phyloP scores from a whole-genome alignment of 1,140 invertebrate genomes.

The Drosophila jambulina region DNA sequence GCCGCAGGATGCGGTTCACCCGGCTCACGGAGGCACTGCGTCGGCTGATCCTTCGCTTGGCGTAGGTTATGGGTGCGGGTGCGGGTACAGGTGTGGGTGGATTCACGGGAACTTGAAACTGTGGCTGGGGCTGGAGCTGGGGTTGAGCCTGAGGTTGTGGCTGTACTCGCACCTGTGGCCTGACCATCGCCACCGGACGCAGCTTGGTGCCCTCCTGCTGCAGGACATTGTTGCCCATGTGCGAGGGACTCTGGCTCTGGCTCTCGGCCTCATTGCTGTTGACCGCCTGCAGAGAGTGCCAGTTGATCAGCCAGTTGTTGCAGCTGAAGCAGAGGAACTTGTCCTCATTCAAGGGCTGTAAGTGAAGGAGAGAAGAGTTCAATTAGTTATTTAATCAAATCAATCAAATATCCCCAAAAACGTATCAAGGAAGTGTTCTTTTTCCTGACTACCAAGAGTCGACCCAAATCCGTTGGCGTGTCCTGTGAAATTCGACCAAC shows the following conservation, averaged over 20 bases:
- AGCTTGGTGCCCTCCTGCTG: slow-evolving; percentile 33
- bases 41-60: slow-evolving; percentile 52
- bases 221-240: slow-evolving; percentile 69
- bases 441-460: neutral
- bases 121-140: slow-evolving; percentile 5
- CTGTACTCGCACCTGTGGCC: slow-evolving; percentile 50
- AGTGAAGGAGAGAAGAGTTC: neutral
- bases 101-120: slow-evolving; percentile 21
- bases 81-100: slow-evolving; percentile 6
- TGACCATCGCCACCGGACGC: slow-evolving; percentile 56
- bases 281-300: slow-evolving; percentile 80
- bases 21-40: slow-evolving; percentile 31
- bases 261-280: slow-evolving; percentile 82
- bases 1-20: slow-evolving; percentile 43
- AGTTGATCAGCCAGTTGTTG: slow-evolving; percentile 85
- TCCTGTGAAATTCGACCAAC: slow-evolving; percentile 4
- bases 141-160: slow-evolving; percentile 11
- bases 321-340: slow-evolving; percentile 85
- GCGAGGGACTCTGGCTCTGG: slow-evolving; percentile 74
- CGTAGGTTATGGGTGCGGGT: slow-evolving; percentile 49
- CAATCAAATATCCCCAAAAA: neutral
- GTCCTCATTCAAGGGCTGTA: slow-evolving; percentile 80
- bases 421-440: neutral
- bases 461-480: slow-evolving; percentile 8
- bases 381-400: neutral